phyloP scores from a whole-genome alignment of 37 sponge, comb jelly and placozoan species.

The Beroe forskalii region DNA sequence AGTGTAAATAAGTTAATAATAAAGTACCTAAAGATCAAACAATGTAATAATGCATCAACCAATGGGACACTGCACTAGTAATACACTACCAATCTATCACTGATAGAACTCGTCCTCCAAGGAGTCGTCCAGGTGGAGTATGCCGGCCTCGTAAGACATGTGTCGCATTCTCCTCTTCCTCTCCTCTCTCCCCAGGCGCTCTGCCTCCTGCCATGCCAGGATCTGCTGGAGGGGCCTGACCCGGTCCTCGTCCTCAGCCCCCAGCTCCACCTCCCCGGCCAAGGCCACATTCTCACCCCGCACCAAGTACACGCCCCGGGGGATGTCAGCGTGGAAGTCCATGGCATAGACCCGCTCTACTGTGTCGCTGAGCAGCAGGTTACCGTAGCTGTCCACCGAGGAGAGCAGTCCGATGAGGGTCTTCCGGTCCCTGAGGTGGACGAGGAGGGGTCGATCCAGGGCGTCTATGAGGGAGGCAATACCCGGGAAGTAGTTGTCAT shows the following conservation, averaged over 20 bases:
- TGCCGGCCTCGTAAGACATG: neutral
- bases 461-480: slow-evolving; percentile 31
- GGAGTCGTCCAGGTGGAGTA: slow-evolving; percentile 9
- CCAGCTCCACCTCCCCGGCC: slow-evolving; percentile 76
- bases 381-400: slow-evolving; percentile 64
- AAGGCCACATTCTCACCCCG: slow-evolving; percentile 94
- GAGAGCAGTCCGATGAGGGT: slow-evolving; percentile 21
- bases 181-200: slow-evolving; percentile 41
- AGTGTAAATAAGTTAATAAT: no score
- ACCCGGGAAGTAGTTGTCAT: slow-evolving; percentile 56
- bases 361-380: slow-evolving; percentile 85
- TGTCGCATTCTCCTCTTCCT: slow-evolving; percentile 33
- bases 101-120: slow-evolving; percentile 58
- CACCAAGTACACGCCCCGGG: slow-evolving; percentile 88
- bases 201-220: slow-evolving; percentile 39
- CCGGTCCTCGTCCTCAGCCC: neutral
- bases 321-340: slow-evolving; percentile 91
- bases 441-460: slow-evolving; percentile 33
- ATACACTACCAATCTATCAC: no score
- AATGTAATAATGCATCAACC: no score
- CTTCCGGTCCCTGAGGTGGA: slow-evolving; percentile 14
- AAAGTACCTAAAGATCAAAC: no score
- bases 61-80: no score
- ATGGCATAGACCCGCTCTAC: slow-evolving; percentile 91
- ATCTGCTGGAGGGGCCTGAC: slow-evolving; percentile 25